Conservation (phyloP, 92 coral and sea anemone species). For the Bergia sp. region DNA sequence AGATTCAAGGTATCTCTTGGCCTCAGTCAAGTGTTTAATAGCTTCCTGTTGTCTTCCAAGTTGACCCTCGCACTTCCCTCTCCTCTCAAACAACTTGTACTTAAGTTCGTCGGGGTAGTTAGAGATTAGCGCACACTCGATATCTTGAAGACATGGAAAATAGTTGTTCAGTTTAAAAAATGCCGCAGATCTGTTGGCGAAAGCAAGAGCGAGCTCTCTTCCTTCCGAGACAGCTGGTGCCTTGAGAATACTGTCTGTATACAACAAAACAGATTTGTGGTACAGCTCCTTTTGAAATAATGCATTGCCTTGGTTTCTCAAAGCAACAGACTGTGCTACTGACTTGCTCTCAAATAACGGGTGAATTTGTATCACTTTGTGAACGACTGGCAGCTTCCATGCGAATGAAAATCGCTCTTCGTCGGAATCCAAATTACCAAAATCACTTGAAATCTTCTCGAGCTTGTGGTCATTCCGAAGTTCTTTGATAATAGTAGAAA, state of each 20-base stretch:
- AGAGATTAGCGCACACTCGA: constrained; percentile 65
- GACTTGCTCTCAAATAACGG: constrained; percentile 69
- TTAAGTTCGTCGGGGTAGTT: constrained; percentile 75
- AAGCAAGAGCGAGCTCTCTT: constrained; percentile 76
- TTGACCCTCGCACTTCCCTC: constrained; percentile 67
- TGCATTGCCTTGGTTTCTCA: constrained; percentile 84
- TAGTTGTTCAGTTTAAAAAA: constrained; percentile 68
- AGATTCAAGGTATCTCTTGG: constrained; percentile 52
- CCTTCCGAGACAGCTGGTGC: constrained; percentile 65
- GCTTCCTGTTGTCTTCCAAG: constrained; percentile 64
- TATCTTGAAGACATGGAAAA: constrained; percentile 69
- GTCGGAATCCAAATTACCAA: constrained; percentile 71
- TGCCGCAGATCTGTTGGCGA: constrained; percentile 96
- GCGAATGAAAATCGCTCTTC: constrained; percentile 75
- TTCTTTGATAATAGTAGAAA: constrained; percentile 56
- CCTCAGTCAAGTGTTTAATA: constrained; percentile 55
- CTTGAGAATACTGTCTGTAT: constrained; percentile 71
- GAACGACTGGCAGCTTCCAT: constrained; percentile 64
- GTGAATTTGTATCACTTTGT: constrained; percentile 60
- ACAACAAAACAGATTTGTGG: constrained; percentile 63
- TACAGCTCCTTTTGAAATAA: constrained; percentile 68
- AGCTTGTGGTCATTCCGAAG: constrained; percentile 65
- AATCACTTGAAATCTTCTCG: constrained; percentile 68
- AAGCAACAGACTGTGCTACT: constrained; percentile 56
- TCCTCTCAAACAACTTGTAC: constrained; percentile 83